A percentile compares a stretch with the other conserved stretches of the same genome.
These are phyloP conservation scores for Lordiphosa mommai DNA, from an alignment of 1,140 invertebrate genomes.

Conservation along the genomic window DNA sequence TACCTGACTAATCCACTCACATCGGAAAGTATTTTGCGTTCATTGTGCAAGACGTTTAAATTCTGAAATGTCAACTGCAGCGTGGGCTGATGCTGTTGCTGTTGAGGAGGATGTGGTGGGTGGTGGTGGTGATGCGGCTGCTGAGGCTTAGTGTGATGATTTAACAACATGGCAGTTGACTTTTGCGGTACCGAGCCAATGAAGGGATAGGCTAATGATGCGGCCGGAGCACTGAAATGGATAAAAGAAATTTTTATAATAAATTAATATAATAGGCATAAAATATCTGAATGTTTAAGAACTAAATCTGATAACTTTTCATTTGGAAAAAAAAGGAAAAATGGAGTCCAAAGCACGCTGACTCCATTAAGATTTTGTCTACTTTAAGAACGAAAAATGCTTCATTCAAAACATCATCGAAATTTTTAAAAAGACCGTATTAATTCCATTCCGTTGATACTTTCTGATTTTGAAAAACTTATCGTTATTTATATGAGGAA, in stretches of 20 bases:
- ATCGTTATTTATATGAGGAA: too few relatives aligned
- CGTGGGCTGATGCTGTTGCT: conserved; percentile 81
- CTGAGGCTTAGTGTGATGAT: conserved; percentile 15
- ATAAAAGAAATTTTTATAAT: not conserved
- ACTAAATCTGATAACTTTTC: too few relatives aligned
- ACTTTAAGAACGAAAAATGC: too few relatives aligned
- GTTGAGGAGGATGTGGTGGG: conserved; percentile 23
- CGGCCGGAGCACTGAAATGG: conserved; percentile 14
- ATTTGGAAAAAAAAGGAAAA: too few relatives aligned
- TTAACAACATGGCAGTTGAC: conserved; percentile 7
- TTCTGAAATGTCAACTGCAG: conserved; percentile 87
- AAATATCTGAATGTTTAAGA: too few relatives aligned
- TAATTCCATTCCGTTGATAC: too few relatives aligned
- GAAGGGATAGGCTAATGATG: conserved; percentile 79
- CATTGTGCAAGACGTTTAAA: conserved; percentile 80
- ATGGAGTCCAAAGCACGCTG: too few relatives aligned
- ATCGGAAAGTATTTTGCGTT: conserved; percentile 85
- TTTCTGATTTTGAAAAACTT: too few relatives aligned
- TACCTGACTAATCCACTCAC: conserved; percentile 86
- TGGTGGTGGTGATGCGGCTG: conserved; percentile 77
- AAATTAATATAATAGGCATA: too few relatives aligned
- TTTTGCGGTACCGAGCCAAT: conserved; percentile 2
- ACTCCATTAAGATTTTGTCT: too few relatives aligned
- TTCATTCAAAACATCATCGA: too few relatives aligned
- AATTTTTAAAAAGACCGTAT: too few relatives aligned